These are phyloP conservation scores for Liodrosophila aerea DNA, from an alignment of 2,888 invertebrate genomes.

Conservation along the genomic window DNA sequence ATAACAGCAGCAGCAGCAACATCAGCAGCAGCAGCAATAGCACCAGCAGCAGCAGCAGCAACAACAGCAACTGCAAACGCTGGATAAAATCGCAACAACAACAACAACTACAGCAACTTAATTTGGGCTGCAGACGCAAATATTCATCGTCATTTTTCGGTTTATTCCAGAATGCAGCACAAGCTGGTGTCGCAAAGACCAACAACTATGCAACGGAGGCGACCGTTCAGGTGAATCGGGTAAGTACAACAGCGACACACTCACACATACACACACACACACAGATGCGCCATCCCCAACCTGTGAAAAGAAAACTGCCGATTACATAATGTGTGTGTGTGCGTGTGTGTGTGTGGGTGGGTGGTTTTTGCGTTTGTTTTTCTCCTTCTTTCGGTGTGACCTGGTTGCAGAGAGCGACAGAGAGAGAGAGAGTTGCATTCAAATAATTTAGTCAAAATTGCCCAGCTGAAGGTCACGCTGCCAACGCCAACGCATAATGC, in stretches of 20 bases:
- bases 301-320: constrained; percentile 27
- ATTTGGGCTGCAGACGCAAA: constrained; percentile 50
- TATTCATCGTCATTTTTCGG: constrained; percentile 80
- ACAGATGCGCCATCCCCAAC: neutral
- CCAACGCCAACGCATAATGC: constrained; percentile 24
- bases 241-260: constrained; percentile 59
- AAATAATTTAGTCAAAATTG: constrained; percentile 2
- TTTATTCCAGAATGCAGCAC: constrained; percentile 80
- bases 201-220: constrained; percentile 83
- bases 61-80: constrained; percentile 17
- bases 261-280: neutral
- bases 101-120: constrained; percentile 41
- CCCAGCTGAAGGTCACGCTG: constrained; percentile 36
- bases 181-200: constrained; percentile 75
- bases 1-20: constrained; percentile 20
- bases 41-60: constrained; percentile 12
- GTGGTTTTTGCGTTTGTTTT: constrained; percentile 1
- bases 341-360: constrained; percentile 1
- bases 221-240: constrained; percentile 81
- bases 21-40: neutral
- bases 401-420: constrained; percentile 44
- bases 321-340: constrained; percentile 63
- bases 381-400: constrained; percentile 15
- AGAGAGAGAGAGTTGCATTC: too few relatives aligned
- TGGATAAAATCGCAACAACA: constrained; percentile 30